Percentiles rank a stretch among this genome's conserved stretches.
Evolutionary conservation across 64 coral and sea anemone species (phyloP).

Genomic region (Stichodactyla helianthus): DNA sequence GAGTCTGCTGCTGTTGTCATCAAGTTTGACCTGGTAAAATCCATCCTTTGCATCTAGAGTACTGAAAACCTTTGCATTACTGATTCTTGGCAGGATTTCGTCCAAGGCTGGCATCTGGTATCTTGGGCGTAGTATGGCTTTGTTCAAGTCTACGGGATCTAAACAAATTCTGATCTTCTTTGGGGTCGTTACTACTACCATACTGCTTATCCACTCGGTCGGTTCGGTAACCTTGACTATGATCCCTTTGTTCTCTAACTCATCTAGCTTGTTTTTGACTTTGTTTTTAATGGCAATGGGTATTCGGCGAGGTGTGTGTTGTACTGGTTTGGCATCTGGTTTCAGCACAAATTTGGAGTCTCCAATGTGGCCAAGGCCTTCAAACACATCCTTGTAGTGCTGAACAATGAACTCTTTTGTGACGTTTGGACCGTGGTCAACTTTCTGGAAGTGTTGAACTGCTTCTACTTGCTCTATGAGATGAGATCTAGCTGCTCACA

Average conservation of each 20-base stretch:
- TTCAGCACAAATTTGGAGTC: slow-evolving; percentile 16
- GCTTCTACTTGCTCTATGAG: slow-evolving; percentile 1
- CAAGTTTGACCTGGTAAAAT: slow-evolving; percentile 26
- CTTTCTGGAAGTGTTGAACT: too few relatives aligned
- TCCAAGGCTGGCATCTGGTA: slow-evolving; percentile 49
- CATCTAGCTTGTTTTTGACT: slow-evolving; percentile 38
- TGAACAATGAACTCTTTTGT: slow-evolving; percentile 16
- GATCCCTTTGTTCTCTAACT: slow-evolving; percentile 34
- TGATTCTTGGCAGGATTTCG: slow-evolving; percentile 36
- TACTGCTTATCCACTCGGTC: slow-evolving; percentile 52
- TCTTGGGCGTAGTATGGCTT: slow-evolving; percentile 31
- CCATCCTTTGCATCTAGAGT: slow-evolving; percentile 54
- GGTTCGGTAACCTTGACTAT: not conserved
- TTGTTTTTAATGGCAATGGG: slow-evolving; percentile 18
- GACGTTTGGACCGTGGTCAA: too few relatives aligned
- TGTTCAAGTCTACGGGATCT: slow-evolving; percentile 46
- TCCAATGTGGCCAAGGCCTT: slow-evolving; percentile 49
- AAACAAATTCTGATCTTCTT: slow-evolving; percentile 61
- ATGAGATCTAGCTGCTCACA: slow-evolving; percentile 33
- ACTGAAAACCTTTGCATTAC: slow-evolving; percentile 41
- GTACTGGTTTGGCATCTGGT: slow-evolving; percentile 13
- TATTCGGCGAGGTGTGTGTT: slow-evolving; percentile 44
- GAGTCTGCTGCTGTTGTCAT: slow-evolving; percentile 25
- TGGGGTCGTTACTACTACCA: slow-evolving; percentile 30
- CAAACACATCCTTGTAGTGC: slow-evolving; percentile 43